Percentiles rank a stretch among this genome's conserved stretches.
Evolutionary conservation across 2,888 invertebrate species (phyloP).

Genomic region (Anagyrus pseudococci): DNA sequence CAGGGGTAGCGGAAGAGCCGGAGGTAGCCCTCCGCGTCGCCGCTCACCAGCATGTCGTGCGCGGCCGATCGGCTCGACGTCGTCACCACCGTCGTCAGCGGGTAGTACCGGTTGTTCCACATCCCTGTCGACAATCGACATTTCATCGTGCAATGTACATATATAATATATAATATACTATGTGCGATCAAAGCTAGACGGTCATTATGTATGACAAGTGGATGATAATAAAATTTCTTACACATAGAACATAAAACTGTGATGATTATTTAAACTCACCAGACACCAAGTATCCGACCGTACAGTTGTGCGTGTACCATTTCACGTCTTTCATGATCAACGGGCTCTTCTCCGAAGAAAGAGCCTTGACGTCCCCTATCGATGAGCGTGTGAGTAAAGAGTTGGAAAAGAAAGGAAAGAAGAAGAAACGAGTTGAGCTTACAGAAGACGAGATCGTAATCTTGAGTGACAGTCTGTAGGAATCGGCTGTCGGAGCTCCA

Average conservation of each 20-base stretch:
- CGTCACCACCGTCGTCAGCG: constrained; percentile 81
- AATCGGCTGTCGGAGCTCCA: constrained; percentile 91
- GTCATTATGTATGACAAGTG: too few species aligned
- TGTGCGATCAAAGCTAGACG: too few species aligned
- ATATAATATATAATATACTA: too few species aligned
- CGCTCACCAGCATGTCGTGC: constrained; percentile 82
- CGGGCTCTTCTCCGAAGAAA: constrained; percentile 87
- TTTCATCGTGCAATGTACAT: too few species aligned
- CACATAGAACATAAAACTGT: too few species aligned
- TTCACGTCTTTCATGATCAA: constrained; percentile 90
- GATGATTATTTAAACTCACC: constrained; percentile 64
- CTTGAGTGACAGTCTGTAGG: constrained; percentile 87
- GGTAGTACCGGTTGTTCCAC: constrained; percentile 91
- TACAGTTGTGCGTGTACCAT: constrained; percentile 87
- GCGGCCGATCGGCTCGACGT: constrained; percentile 83
- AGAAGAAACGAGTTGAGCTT: constrained; percentile 59
- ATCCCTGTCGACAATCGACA: constrained; percentile 67
- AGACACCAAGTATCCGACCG: constrained; percentile 85
- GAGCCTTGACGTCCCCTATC: constrained; percentile 86
- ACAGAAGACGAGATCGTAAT: constrained; percentile 90
- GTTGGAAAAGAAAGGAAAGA: neutral
- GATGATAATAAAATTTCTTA: too few species aligned
- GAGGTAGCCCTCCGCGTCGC: constrained; percentile 89
- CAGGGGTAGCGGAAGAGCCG: constrained; percentile 89
- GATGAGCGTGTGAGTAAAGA: neutral